Evolutionary conservation across 1,140 invertebrate species (phyloP), one percentile per base, ranked within the genome.

Genomic region (Pogonus chalceus): DNA sequence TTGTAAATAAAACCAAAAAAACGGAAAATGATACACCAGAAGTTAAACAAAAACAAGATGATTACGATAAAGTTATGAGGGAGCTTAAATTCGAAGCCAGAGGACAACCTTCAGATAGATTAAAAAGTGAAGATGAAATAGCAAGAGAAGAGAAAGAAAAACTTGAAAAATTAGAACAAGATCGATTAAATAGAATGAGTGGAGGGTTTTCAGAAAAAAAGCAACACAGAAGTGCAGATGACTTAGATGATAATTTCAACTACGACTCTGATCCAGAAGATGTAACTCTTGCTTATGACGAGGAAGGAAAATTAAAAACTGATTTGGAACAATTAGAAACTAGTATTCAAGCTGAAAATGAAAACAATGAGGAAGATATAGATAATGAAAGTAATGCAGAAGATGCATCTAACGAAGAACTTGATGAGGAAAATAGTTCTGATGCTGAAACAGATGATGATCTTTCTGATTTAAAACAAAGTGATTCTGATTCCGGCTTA

Each of bases 121-220:
- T 92, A 1, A 90, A 92, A 72, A 86, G 81, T 46, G 82, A 87
- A 61, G 87, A 91, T 57, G 87, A 93, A 73, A 73, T 90, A 48
- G 84, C 82, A 3, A 82, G 82, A 65, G 84, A 91, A 70, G 88
- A 93, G 64, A 83, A 80, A 59, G 79, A 84, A 56, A 81, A 79
- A 58, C 70, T 93, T n/a, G 84, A 89, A 60, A 79, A 85, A 65
- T 69, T 92, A 23, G 90, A 94, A 73, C 76, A 75, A 58, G 85
- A 91, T 60, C 75, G 89, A 54, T 58, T 85, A 35, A 69, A 72
- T 50, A 77, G 91, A 63, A 95, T 95, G 91, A 74, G 78, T 55
- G 85, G 80, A 9, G 61, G 69, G 14, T 63, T 68, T 7, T 35
- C 53, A 49, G 54, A 18, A 22, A 62, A 60, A 49, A 60, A 55